phyloP scores from a whole-genome alignment of 2,888 invertebrate genomes.

The Steromphala cineraria region DNA sequence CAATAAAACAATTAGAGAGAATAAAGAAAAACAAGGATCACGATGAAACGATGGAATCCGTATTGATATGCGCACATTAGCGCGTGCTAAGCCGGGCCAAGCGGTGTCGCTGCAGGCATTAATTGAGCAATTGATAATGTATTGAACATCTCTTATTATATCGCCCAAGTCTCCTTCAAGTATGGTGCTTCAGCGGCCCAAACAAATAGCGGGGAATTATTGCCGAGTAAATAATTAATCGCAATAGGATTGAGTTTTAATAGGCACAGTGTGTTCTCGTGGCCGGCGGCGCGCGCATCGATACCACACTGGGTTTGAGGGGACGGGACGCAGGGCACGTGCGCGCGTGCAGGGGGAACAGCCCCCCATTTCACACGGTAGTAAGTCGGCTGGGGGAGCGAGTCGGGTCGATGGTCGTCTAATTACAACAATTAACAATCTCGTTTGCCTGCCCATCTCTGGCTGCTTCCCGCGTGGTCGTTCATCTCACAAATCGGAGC shows the following conservation, averaged over 20 bases:
- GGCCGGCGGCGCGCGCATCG: background rate
- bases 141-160: constrained; percentile 11
- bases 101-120: background rate
- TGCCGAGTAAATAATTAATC: constrained; percentile 23
- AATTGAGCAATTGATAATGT: constrained; percentile 20
- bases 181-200: constrained; percentile 10
- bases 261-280: constrained; percentile 7
- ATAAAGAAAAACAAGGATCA: constrained; percentile 1
- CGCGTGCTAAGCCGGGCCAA: background rate
- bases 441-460: background rate
- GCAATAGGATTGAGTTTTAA: constrained; percentile 19
- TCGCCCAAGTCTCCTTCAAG: constrained; percentile 18
- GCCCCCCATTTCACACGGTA: background rate
- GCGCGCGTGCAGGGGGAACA: background rate
- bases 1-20: constrained; percentile 13
- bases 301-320: background rate
- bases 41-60: background rate
- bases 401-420: background rate
- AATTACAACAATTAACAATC: constrained; percentile 15
- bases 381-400: background rate
- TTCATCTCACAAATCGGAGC: background rate
- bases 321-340: constrained; percentile 9
- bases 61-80: background rate
- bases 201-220: constrained; percentile 22
- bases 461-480: background rate